A percentile compares a stretch with the other conserved stretches of the same genome.
Conservation (phyloP, 2,113 vertebrate genomes). For the Silurus glanis region DNA sequence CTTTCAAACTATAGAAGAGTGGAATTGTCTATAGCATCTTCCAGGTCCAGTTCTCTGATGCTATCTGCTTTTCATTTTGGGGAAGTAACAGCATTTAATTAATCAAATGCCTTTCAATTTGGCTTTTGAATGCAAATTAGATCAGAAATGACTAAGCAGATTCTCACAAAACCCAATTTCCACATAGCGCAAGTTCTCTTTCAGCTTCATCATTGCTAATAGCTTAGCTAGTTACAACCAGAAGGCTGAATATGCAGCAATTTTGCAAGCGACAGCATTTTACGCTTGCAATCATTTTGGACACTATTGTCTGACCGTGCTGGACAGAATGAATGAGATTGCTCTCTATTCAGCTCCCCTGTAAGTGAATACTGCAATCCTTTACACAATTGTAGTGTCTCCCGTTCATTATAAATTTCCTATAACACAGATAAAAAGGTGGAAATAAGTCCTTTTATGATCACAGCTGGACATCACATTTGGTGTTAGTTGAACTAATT, state of each 20-base stretch:
- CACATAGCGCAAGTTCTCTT: neutral
- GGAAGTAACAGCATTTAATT: conserved; percentile 13
- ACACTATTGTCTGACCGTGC: neutral
- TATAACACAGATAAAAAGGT: neutral
- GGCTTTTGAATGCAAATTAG: conserved; percentile 22
- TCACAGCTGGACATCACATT: neutral
- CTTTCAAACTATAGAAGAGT: conserved; percentile 5
- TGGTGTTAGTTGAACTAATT: neutral
- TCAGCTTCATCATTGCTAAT: conserved; percentile 12
- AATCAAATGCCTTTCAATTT: neutral
- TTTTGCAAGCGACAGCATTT: conserved; percentile 7
- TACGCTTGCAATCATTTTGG: neutral
- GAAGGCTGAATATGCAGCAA: neutral
- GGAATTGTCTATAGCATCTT: conserved; percentile 24
- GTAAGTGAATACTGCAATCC: neutral
- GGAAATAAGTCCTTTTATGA: neutral
- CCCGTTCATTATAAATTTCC: no score
- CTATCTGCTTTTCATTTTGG: neutral
- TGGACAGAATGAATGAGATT: neutral
- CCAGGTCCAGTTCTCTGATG: neutral
- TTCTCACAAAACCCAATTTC: conserved; percentile 2
- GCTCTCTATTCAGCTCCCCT: neutral
- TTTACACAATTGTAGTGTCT: neutral
- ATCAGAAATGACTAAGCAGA: conserved; percentile 18
- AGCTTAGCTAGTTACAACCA: conserved; percentile 17